Conservation (phyloP, 2,888 invertebrate species). For the Perithous albicinctus region DNA sequence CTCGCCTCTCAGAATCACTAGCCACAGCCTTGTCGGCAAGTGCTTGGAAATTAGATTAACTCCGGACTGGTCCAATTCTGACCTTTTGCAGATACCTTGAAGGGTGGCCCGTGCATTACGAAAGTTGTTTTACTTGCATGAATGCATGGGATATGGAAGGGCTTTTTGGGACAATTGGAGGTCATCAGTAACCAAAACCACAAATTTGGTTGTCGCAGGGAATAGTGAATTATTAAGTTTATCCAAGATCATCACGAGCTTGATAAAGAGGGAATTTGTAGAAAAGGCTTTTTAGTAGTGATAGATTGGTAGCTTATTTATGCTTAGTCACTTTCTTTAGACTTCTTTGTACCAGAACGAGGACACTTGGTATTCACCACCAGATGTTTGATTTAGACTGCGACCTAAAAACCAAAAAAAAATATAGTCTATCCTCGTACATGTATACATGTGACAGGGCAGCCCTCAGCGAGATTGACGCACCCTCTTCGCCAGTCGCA, state of each 20-base stretch:
- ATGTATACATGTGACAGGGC: constrained; percentile 53
- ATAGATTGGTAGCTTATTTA: constrained; percentile 1
- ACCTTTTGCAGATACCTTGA: constrained; percentile 36
- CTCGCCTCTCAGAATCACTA: constrained; percentile 25
- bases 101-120: constrained; percentile 25
- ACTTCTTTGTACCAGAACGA: constrained; percentile 3
- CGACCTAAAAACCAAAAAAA: constrained; percentile 33
- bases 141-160: constrained; percentile 5
- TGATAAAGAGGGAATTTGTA: background rate
- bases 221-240: constrained; percentile 42
- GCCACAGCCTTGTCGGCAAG: constrained; percentile 64
- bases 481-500: constrained; percentile 51
- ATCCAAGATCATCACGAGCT: background rate
- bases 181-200: constrained; percentile 50
- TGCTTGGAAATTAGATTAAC: constrained; percentile 78
- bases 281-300: background rate
- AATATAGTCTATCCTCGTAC: constrained; percentile 25
- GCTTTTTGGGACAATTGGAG: constrained; percentile 38
- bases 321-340: constrained; percentile 18
- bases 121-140: constrained; percentile 44
- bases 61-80: constrained; percentile 10
- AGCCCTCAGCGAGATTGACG: constrained; percentile 60
- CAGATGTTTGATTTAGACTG: constrained; percentile 45
- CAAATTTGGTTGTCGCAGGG: constrained; percentile 35
- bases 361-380: constrained; percentile 52